Base-by-base conservation (phyloP, 2,888 invertebrate species). In the Xanthorhoe spadicearia region DNA sequence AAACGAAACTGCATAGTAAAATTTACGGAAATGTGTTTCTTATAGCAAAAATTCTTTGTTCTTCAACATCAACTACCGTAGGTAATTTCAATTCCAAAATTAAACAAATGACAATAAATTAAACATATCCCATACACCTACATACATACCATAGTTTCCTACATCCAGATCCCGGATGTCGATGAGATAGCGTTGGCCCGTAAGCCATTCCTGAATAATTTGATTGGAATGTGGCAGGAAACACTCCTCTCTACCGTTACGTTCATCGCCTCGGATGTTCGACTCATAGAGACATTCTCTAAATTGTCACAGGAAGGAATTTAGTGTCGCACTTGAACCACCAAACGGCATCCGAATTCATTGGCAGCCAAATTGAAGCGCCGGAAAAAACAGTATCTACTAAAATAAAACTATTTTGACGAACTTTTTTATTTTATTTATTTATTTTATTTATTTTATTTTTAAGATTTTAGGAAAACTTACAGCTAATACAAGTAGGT, bases 221-320 rank as follows among this genome's bases (percentile, higher is more conserved):
- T 69, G 72, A 77, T 77, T 77, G 71, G 66, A 74, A 76, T 73
- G 70, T 71, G 69, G 76, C 69, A 71, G 72, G 67, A 68, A 71
- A 71, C 51, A 50, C 52, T 53, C 52, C 60, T 61, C 46, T 58
- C 62, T 60, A 57, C 50, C 62, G 61, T 66, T 62, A 71, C 66
- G 69, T 70, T 67, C 71, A 69, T 64, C 65, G 66, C 56, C 58
- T 53, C 51, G 19, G 61, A 61, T 68, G 58, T 52, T 69, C 66
- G 52, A 53, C 65, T 69, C 68, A 69, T 63, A 62, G 68, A 60
- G 53, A 62, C 61, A 68, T 66, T 74, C 63, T 65, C 67, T 32
- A 74, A 77, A 76, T 74, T 71, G 69, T 72, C 66, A 66, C 69
- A 70, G 19, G 63, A 67, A 53, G 70, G 72, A 70, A 71, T 73